Percentiles rank a stretch among this genome's conserved stretches.
These are phyloP conservation scores for Zygaena filipendulae DNA, from an alignment of 2,888 invertebrate species.

Conservation along the genomic window DNA sequence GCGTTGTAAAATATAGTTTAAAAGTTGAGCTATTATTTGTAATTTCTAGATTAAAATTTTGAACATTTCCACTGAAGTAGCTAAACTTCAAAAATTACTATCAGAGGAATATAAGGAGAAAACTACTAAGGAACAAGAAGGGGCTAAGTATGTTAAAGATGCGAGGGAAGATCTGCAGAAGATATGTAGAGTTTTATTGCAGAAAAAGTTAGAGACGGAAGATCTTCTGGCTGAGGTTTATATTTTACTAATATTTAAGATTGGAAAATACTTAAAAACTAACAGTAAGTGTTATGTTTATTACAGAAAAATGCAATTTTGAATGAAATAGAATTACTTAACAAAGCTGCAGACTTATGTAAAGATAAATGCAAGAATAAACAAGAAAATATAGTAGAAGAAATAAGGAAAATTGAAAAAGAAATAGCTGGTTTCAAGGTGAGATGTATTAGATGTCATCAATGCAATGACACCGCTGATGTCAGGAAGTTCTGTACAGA, in stretches of 20 bases:
- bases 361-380: conserved; percentile 38
- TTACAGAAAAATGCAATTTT: conserved; percentile 33
- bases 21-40: background rate
- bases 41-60: conserved; percentile 26
- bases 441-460: conserved; percentile 36
- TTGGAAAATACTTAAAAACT: conserved; percentile 1
- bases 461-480: conserved; percentile 37
- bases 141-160: conserved; percentile 31
- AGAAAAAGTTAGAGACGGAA: conserved; percentile 48
- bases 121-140: conserved; percentile 34
- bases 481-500: conserved; percentile 38
- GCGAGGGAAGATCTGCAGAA: conserved; percentile 44
- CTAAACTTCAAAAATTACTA: conserved; percentile 21
- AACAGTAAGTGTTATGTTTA: too few relatives aligned
- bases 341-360: conserved; percentile 30
- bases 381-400: conserved; percentile 25
- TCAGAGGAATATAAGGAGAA: conserved; percentile 28
- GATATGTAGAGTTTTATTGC: conserved; percentile 35
- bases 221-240: conserved; percentile 40
- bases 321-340: conserved; percentile 36
- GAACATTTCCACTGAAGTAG: conserved; percentile 23
- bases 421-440: conserved; percentile 28
- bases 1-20: background rate
- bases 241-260: conserved; percentile 1
- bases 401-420: conserved; percentile 28